Evolutionary conservation across 2,888 invertebrate genomes (phyloP), one percentile per base, ranked within the genome.

Genomic region (Ischnura elegans): DNA sequence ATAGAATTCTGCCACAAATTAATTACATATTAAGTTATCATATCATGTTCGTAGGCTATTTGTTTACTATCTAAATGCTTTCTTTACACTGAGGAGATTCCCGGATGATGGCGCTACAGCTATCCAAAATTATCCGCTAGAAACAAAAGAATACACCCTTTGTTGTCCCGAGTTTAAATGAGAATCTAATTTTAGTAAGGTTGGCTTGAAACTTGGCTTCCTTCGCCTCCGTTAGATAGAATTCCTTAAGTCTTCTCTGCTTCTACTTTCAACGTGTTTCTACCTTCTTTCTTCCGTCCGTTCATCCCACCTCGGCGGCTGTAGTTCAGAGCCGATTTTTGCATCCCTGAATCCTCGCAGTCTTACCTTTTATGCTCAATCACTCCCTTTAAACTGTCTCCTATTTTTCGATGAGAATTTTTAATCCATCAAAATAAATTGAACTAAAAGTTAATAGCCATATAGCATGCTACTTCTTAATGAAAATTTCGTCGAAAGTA

Each of bases 101-200:
- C 76, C 76, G 76, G 76, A 76, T 76, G 16, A 36, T 76, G 76
- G 36, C 16, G 76, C n/a, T 2, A 36, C 10, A 36, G 29, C 13
- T 36, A 29, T 36, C 76, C 36, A 76, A 36, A 29, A 76, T 36
- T 76, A 76, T 6, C 76, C 2, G 36, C 76, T 4, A 16, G 76
- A 76, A 76, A 76, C 76, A 76, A 61, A 61, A 61, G 61, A 61
- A 66, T 66, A 66, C n/a, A 21, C 3, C 36, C 36, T 76, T 76
- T 76, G 76, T 76, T 36, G 76, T 16, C 76, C 36, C 76, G 76
- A 76, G 6, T 36, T 76, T 21, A 76, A 76, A 76, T 76, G 36
- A 76, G 76, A 76, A 10, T 76, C 76, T 76, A 76, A 76, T 76
- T 76, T 76, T 76, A 76, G 76, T 29, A 10, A 76, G 36, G 61